Percentiles rank a stretch among this genome's conserved stretches.
These are phyloP conservation scores for Drosophila chauvacae DNA, from an alignment of 1,140 invertebrate species.

Conservation along the genomic window DNA sequence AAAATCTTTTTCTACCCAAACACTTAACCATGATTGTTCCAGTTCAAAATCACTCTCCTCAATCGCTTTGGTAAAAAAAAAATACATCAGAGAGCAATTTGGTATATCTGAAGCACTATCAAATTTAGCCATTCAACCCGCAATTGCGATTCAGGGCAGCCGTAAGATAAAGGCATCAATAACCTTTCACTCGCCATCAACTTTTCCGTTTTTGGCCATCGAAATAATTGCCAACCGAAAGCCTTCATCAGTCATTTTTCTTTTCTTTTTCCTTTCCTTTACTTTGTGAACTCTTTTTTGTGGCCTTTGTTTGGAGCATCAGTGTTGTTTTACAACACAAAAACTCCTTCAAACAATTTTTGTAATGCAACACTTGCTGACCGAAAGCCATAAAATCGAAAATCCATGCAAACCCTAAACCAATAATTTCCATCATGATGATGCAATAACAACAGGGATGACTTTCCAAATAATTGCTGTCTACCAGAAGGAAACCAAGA, in stretches of 20 bases:
- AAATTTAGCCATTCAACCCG: constrained; percentile 40
- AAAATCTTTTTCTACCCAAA: neutral
- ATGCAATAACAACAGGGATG: constrained; percentile 45
- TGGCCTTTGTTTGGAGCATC: constrained; percentile 19
- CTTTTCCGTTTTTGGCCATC: constrained; percentile 40
- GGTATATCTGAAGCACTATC: constrained; percentile 33
- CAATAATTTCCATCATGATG: constrained; percentile 51
- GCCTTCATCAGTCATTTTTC: constrained; percentile 43
- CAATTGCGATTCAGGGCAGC: constrained; percentile 30
- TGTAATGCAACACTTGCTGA: constrained; percentile 55
- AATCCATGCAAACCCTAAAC: constrained; percentile 35
- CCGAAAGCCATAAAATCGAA: constrained; percentile 43
- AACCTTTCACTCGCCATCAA: constrained; percentile 55
- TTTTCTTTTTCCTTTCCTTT: neutral
- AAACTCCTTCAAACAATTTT: constrained; percentile 31
- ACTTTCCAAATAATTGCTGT: constrained; percentile 43
- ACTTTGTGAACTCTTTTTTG: constrained; percentile 33
- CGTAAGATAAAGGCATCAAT: constrained; percentile 46
- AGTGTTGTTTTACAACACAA: constrained; percentile 1
- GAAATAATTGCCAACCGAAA: constrained; percentile 55
- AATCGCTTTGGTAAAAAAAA: constrained; percentile 7
- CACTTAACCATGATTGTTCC: neutral
- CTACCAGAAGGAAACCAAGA: neutral
- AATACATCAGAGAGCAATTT: constrained; percentile 17
- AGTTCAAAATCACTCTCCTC: neutral